phyloP scores from a whole-genome alignment of 2,113 vertebrate genomes.

The Apteryx owenii region DNA sequence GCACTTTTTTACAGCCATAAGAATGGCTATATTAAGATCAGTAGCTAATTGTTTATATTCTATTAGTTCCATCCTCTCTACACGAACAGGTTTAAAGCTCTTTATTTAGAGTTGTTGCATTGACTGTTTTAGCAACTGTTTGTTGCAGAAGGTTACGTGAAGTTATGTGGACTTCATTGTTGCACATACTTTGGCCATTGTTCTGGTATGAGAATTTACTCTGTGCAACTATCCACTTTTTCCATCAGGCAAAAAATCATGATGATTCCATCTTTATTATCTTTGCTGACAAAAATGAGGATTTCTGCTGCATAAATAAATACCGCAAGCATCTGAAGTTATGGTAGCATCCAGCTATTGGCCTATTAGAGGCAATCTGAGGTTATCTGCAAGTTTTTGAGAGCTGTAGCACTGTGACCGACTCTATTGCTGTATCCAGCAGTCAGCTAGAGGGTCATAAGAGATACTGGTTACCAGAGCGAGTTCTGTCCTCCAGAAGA shows the following conservation, averaged over 20 bases:
- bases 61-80: not conserved
- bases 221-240: not conserved
- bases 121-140: not conserved
- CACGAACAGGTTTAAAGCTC: not conserved
- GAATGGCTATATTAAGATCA: not conserved
- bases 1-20: not conserved
- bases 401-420: not conserved
- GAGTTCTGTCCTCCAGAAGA: not conserved
- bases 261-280: not conserved
- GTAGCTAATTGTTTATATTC: not conserved
- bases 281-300: not conserved
- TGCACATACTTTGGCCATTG: not conserved
- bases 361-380: not conserved
- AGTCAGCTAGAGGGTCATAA: fast-evolving
- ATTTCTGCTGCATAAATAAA: not conserved
- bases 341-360: not conserved
- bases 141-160: not conserved
- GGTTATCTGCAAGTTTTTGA: not conserved
- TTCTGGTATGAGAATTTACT: not conserved
- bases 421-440: not conserved
- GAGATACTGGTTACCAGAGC: not conserved
- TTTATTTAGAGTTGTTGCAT: not conserved
- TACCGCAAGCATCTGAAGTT: not conserved
- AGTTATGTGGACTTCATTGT: not conserved
- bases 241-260: not conserved